Conservation (phyloP, 2,888 invertebrate species). For the Synanthedon vespiformis region DNA sequence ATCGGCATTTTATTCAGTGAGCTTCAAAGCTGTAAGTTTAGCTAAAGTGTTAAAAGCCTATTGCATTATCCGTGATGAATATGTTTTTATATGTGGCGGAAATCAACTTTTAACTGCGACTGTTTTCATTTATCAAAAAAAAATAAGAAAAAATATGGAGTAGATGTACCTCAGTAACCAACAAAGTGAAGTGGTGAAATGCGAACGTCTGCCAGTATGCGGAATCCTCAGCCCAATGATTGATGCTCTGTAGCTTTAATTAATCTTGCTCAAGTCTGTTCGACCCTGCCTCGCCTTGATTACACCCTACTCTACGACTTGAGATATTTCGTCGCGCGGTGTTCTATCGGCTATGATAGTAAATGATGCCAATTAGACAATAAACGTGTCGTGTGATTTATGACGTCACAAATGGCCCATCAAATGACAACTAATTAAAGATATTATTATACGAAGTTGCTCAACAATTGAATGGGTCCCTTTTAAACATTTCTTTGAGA, state of each 20-base stretch:
- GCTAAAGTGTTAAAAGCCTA: no score
- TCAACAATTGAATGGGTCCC: no score
- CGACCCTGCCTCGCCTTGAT: conserved; percentile 37
- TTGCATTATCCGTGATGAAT: no score
- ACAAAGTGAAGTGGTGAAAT: conserved; percentile 22
- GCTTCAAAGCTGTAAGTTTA: no score
- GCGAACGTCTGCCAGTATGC: conserved; percentile 27
- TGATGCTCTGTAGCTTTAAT: conserved; percentile 54
- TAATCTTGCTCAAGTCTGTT: conserved; percentile 53
- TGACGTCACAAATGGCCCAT: neutral
- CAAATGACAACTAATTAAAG: neutral
- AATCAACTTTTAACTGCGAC: no score
- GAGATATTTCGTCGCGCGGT: conserved; percentile 5
- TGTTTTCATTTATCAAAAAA: neutral
- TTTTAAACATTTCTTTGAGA: no score
- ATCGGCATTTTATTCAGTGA: no score
- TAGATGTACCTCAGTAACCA: conserved; percentile 11
- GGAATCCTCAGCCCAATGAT: conserved; percentile 47
- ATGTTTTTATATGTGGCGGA: no score
- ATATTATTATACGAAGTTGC: neutral
- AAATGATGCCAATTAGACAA: neutral
- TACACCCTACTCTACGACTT: conserved; percentile 17
- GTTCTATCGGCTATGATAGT: neutral
- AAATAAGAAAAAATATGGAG: neutral
- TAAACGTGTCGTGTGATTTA: neutral